phyloP scores from a whole-genome alignment of 1,140 invertebrate genomes.

The Drosophila teissieri region DNA sequence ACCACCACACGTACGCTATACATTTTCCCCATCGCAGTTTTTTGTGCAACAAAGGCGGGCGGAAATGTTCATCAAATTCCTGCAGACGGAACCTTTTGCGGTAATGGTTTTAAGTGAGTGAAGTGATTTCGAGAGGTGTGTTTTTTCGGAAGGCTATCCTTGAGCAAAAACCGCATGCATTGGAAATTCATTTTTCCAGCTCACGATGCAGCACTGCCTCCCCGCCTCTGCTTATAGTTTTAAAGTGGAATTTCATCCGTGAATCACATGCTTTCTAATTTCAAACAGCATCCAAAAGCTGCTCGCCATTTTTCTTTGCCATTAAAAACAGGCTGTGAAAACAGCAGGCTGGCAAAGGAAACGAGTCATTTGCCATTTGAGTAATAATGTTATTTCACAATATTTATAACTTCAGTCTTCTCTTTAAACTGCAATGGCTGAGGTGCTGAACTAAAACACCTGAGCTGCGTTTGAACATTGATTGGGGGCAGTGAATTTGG shows the following conservation, averaged over 20 bases:
- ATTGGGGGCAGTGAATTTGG: not conserved
- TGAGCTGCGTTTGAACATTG: not conserved
- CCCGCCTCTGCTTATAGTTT: not conserved
- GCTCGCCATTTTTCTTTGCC: not conserved
- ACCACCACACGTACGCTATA: slow-evolving; percentile 4
- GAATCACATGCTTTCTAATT: not conserved
- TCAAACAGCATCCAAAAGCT: not conserved
- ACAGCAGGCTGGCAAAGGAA: too few relatives aligned
- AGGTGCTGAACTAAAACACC: not conserved
- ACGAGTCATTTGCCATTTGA: too few relatives aligned
- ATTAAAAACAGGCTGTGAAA: not conserved
- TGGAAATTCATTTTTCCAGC: not conserved
- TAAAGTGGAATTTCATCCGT: too few relatives aligned
- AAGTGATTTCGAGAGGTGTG: slow-evolving; percentile 1
- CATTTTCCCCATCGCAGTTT: not conserved
- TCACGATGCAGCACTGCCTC: not conserved
- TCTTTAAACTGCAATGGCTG: too few relatives aligned
- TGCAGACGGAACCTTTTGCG: slow-evolving; percentile 18
- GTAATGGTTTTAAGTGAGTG: slow-evolving; percentile 11
- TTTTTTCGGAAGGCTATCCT: not conserved
- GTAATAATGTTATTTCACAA: too few relatives aligned
- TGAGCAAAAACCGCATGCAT: not conserved
- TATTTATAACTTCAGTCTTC: too few relatives aligned
- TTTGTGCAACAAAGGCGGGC: slow-evolving; percentile 18
- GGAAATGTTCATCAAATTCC: slow-evolving; percentile 30